Conservation (phyloP, 2,113 vertebrate genomes). For the Chaetodon trifascialis region DNA sequence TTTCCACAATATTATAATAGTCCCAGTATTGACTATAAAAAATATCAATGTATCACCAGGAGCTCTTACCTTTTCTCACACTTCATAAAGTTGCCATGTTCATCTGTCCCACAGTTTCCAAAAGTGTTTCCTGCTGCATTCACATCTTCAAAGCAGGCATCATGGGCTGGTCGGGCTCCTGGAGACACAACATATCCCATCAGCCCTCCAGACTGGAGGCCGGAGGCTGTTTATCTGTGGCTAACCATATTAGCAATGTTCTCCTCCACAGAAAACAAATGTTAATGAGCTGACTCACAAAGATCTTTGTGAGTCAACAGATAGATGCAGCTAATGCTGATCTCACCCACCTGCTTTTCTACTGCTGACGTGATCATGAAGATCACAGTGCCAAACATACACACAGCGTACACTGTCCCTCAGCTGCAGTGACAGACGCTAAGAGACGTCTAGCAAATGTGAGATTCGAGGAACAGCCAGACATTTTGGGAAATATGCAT, state of each 20-base stretch:
- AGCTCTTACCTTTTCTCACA: constrained; percentile 87
- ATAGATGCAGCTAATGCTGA: background rate
- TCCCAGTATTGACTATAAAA: background rate
- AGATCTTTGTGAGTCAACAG: background rate
- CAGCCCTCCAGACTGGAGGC: background rate
- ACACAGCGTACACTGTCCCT: background rate
- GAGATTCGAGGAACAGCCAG: background rate
- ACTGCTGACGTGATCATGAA: background rate
- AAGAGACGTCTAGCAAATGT: background rate
- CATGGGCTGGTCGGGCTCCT: constrained; percentile 92
- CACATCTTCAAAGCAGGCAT: constrained; percentile 91
- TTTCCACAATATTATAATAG: background rate
- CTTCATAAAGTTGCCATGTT: constrained; percentile 86
- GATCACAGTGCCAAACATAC: background rate
- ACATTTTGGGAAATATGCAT: background rate
- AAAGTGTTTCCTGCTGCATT: constrained; percentile 91
- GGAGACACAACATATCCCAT: constrained; percentile 46
- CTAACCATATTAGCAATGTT: background rate
- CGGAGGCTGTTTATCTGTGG: background rate
- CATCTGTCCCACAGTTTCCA: constrained; percentile 92
- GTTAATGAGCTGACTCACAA: background rate
- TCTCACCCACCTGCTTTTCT: background rate
- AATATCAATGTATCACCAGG: background rate
- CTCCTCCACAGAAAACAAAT: background rate
- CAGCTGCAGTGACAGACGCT: background rate